Evolutionary conservation across 2,888 invertebrate genomes (phyloP), one percentile per base, ranked within the genome.

Genomic region (Hemistola chrysoprasaria): DNA sequence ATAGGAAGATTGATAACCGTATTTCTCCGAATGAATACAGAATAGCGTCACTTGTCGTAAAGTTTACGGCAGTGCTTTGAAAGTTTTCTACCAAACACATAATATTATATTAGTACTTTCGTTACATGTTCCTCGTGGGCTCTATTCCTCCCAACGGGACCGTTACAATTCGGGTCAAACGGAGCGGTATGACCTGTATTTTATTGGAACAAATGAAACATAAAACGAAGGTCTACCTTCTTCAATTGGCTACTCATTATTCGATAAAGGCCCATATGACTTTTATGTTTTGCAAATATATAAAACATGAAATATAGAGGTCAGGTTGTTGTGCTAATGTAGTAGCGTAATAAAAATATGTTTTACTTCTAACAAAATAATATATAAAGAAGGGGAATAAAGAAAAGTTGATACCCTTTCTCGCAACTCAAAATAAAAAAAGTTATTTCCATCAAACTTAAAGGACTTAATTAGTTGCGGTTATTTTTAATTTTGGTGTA

Each of bases 81-180:
- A 38, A 34, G 38, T 30, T 50, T 53, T 40, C 49, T 30, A 43
- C 49, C 60, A 63, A 73, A 68, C 66, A 64, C 56, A 44, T 44
- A 44, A 44, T 44, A 44, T 44, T 34, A 71, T 71, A 68, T 66
- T 62, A 67, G 61, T 58, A 54, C 55, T 56, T 48, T 53, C 56
- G 70, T 72, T 64, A 63, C 53, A 68, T 65, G 42, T 25, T 44
- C 55, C 59, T 53, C 54, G 54, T 54, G 61, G 50, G 49, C 40
- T 51, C 40, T 44, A 47, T 38, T 40, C 47, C 62, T 72, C 68
- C 65, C 71, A 55, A 50, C 59, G 51, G 67, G 46, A 46, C 61
- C 50, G 66, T 73, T 71, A 62, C 52, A 53, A 59, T 53, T 56
- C 57, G 59, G 60, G 63, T 56, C 60, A 59, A 59, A 56, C 49